A percentile compares a stretch with the other conserved stretches of the same genome.
phyloP scores from a whole-genome alignment of 1,140 invertebrate species.

The Drosophila sechellia region DNA sequence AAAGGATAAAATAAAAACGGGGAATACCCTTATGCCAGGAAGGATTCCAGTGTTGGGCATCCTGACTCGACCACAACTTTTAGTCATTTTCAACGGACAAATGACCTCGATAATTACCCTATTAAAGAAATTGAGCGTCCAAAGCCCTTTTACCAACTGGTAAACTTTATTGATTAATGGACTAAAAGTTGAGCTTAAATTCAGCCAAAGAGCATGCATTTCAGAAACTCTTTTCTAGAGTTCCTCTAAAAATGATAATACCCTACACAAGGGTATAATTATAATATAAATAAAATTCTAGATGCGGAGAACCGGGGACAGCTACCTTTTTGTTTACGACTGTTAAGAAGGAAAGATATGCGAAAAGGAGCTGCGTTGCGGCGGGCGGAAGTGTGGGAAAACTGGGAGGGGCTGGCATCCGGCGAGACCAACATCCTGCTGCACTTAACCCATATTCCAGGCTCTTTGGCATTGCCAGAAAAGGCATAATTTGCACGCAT shows the following conservation, averaged over 20 bases:
- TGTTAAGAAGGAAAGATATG: conserved; percentile 39
- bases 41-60: not conserved
- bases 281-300: conserved; percentile 36
- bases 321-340: conserved; percentile 73
- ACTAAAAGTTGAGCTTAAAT: too few relatives aligned
- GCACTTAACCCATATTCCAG: conserved; percentile 76
- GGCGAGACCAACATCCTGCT: conserved; percentile 62
- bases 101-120: not conserved
- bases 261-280: conserved; percentile 12
- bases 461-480: conserved; percentile 31
- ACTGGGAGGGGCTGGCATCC: conserved; percentile 36
- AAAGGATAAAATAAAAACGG: conserved; percentile 8
- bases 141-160: too few relatives aligned
- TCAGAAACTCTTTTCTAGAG: not conserved
- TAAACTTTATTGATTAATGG: too few relatives aligned
- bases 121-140: not conserved
- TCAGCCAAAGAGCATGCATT: not conserved
- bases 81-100: not conserved
- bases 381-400: conserved; percentile 7
- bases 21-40: conserved; percentile 1
- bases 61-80: not conserved
- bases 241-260: not conserved
- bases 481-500: conserved; percentile 77
- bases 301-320: conserved; percentile 39
- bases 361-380: conserved; percentile 17